Conservation (phyloP, 37 sponge, comb jelly and placozoan genomes). For the Tethya wilhelma region DNA sequence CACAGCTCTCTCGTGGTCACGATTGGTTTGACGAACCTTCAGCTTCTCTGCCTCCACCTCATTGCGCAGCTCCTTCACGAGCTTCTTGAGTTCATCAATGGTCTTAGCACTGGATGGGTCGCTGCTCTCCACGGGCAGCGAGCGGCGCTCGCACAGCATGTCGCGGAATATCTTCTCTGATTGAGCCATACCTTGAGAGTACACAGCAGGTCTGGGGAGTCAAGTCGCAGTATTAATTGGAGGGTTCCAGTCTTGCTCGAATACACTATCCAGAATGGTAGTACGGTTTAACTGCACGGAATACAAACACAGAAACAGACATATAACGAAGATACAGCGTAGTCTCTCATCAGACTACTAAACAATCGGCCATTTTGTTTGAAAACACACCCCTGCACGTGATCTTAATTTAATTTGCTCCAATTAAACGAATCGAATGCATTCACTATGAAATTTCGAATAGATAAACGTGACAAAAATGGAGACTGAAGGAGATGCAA, state of each 20-base stretch:
- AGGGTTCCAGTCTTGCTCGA: not conserved
- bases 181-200: conserved; percentile 40
- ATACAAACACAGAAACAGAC: not conserved
- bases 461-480: not conserved
- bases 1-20: conserved; percentile 46
- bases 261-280: not conserved
- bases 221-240: not conserved
- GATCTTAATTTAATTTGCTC: not conserved
- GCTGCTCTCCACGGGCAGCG: conserved; percentile 30
- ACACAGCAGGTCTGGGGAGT: not conserved
- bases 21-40: conserved; percentile 23
- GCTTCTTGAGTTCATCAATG: conserved; percentile 64
- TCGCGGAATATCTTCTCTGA: conserved; percentile 49
- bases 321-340: too few species aligned
- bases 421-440: too few species aligned
- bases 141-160: conserved; percentile 54
- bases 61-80: conserved; percentile 42
- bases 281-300: not conserved
- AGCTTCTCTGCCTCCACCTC: conserved; percentile 67
- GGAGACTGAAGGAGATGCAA: conserved; percentile 3
- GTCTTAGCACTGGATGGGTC: conserved; percentile 58
- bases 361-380: not conserved
- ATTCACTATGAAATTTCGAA: too few species aligned
- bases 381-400: not conserved
- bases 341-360: not conserved